Evolutionary conservation across 1,140 invertebrate species (phyloP), one percentile per base, ranked within the genome.

Genomic region (Megalopta genalis): DNA sequence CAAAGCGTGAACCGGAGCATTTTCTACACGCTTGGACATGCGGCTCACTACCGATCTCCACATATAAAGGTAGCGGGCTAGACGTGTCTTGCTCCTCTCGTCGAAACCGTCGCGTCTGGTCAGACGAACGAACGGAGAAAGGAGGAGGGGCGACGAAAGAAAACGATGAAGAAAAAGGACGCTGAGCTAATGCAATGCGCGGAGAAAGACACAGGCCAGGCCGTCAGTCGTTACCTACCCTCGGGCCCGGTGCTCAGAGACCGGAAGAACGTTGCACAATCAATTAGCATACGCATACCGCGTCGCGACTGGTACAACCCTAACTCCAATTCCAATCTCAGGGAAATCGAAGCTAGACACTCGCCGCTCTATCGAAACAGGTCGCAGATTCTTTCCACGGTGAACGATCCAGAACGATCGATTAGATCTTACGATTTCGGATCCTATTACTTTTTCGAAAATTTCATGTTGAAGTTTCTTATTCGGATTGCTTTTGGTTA

Each of bases 191-290:
- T 37, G 49, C 18, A 7, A 67, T 57, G 23, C 18, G 27, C 16
- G 60, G 27, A 46, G 57, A 60, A 57, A 37, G 27, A 71, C 54
- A n/a, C n/a, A n/a, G n/a, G 3, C 16, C 2, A 23, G 32, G 2
- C 57, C n/a, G 10, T 12, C 21, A 23, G 49, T 68, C 16, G 21
- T 66, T 82, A 76, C 37, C 65, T 54, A 75, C 71, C 81, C 81
- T 82, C 62, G 71, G n/a, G 23, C 37, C 21, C 46, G 4, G 16
- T 54, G 59, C 37, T 70, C 39, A 21, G 23, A 63, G 60, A 75
- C 81, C 77, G 81, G 81, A 81, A 82, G 77, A 59, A 8, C n/a
- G 52, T 82, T 74, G 77, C 57, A n/a, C 81, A 80, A 83, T 76
- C 72, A 80, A 80, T 83, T 83, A 80, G 54, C 81, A 83, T 83